These are phyloP conservation scores for Neoniphon sammara DNA, from an alignment of 2,797 vertebrate genomes.

Conservation along the genomic window DNA sequence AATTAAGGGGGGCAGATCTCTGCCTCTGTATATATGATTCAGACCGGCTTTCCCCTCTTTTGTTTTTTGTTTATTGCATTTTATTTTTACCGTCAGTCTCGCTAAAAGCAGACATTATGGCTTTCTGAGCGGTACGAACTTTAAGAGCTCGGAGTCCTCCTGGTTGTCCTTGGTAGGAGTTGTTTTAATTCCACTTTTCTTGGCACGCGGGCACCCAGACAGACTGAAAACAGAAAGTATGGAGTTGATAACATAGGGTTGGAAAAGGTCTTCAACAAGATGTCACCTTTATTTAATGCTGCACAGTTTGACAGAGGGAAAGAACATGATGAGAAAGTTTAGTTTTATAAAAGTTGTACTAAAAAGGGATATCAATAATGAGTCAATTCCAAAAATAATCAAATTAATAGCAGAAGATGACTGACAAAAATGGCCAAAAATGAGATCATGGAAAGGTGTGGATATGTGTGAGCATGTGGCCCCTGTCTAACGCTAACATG, in stretches of 20 bases:
- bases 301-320: constrained; percentile 68
- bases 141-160: constrained; percentile 99
- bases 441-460: constrained; percentile 57
- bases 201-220: constrained; percentile 99
- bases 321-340: constrained; percentile 66
- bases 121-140: constrained; percentile 91
- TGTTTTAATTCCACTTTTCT: constrained; percentile 98
- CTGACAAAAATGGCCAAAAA: constrained; percentile 49
- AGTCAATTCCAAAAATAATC: neutral
- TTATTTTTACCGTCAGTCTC: constrained; percentile 81
- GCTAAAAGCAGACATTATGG: constrained; percentile 81
- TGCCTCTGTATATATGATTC: constrained; percentile 65
- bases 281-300: constrained; percentile 9
- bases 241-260: constrained; percentile 86
- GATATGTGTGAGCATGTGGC: constrained; percentile 70
- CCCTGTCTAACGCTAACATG: constrained; percentile 76
- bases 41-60: constrained; percentile 61
- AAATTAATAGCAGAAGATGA: constrained; percentile 14
- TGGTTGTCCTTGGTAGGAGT: constrained; percentile 97
- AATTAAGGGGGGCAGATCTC: constrained; percentile 61
- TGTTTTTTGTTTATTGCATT: constrained; percentile 62
- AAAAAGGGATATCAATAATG: constrained; percentile 1
- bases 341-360: neutral
- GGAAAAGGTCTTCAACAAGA: constrained; percentile 67
- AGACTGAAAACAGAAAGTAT: constrained; percentile 93